Evolutionary conservation across 2,888 invertebrate species (phyloP).

Genomic region (Heteropelma amictum): DNA sequence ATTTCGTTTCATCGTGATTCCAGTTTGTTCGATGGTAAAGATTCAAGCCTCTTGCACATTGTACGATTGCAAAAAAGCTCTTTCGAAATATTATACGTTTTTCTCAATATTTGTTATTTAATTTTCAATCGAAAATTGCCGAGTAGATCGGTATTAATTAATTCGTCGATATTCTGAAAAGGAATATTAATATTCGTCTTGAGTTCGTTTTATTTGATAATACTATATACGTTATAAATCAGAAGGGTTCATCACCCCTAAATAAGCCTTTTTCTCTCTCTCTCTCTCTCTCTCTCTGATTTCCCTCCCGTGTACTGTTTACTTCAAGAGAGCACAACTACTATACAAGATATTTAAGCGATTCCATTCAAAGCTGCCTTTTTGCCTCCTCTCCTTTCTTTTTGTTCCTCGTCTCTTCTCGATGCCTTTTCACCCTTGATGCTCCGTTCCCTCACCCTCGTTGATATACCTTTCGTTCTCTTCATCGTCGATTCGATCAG

Average conservation of each 20-base stretch:
- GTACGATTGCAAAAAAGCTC: too few species aligned
- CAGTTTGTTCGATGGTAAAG: too few species aligned
- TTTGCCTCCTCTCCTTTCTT: slow-evolving; percentile 41
- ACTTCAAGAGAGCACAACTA: slow-evolving; percentile 48
- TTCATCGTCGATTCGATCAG: slow-evolving; percentile 53
- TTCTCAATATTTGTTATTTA: background rate
- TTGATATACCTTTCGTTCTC: slow-evolving; percentile 37
- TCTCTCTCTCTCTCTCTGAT: background rate
- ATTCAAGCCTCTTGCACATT: too few species aligned
- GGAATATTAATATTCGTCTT: slow-evolving; percentile 9
- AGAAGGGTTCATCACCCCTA: slow-evolving; percentile 42
- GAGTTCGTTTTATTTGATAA: slow-evolving; percentile 14
- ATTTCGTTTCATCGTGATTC: background rate
- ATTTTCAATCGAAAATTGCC: background rate
- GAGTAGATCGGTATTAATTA: background rate
- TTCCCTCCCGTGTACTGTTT: slow-evolving; percentile 39
- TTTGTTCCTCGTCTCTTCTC: slow-evolving; percentile 33
- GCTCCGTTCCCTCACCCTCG: slow-evolving; percentile 6
- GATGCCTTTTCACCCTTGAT: slow-evolving; percentile 17
- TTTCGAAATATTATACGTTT: too few species aligned
- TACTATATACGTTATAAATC: slow-evolving; percentile 27
- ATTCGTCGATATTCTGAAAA: slow-evolving; percentile 7
- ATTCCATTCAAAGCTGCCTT: slow-evolving; percentile 54
- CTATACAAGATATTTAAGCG: slow-evolving; percentile 55
- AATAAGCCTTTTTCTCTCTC: slow-evolving; percentile 23